Percentiles rank a stretch among this genome's conserved stretches.
These are phyloP conservation scores for Heterodera schachtii DNA, from an alignment of 1,140 invertebrate genomes.

Conservation along the genomic window DNA sequence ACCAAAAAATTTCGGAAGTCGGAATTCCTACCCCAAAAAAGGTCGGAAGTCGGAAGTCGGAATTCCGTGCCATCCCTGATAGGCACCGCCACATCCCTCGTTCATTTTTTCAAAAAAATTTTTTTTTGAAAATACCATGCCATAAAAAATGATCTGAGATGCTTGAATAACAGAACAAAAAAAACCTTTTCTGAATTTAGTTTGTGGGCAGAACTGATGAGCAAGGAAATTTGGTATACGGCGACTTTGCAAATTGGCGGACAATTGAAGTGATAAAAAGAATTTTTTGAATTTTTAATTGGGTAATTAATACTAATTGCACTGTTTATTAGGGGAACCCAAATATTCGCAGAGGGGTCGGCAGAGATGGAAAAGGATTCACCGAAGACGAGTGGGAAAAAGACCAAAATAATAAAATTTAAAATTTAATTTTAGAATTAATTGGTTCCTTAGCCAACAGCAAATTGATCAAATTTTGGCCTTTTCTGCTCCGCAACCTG, in stretches of 20 bases:
- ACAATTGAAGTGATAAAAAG: constrained; percentile 37
- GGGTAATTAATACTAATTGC: constrained; percentile 19
- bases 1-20: too few species aligned
- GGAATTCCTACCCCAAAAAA: too few species aligned
- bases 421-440: constrained; percentile 10
- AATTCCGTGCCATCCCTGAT: too few species aligned
- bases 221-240: constrained; percentile 39
- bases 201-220: constrained; percentile 62
- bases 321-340: constrained; percentile 29
- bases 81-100: too few species aligned
- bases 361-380: constrained; percentile 41
- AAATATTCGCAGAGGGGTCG: constrained; percentile 42
- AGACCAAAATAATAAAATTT: background rate
- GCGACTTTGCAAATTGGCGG: constrained; percentile 39
- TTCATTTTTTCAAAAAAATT: too few species aligned
- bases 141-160: too few species aligned
- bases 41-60: too few species aligned
- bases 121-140: too few species aligned
- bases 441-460: constrained; percentile 37
- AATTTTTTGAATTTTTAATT: constrained; percentile 11
- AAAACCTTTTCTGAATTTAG: constrained; percentile 5
- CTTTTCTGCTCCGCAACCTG: constrained; percentile 38
- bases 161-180: too few species aligned
- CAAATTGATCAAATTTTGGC: constrained; percentile 42
- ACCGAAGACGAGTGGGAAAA: constrained; percentile 24